These are phyloP conservation scores for Ganaspis brasiliensis DNA, from an alignment of 2,888 invertebrate species.

Conservation along the genomic window DNA sequence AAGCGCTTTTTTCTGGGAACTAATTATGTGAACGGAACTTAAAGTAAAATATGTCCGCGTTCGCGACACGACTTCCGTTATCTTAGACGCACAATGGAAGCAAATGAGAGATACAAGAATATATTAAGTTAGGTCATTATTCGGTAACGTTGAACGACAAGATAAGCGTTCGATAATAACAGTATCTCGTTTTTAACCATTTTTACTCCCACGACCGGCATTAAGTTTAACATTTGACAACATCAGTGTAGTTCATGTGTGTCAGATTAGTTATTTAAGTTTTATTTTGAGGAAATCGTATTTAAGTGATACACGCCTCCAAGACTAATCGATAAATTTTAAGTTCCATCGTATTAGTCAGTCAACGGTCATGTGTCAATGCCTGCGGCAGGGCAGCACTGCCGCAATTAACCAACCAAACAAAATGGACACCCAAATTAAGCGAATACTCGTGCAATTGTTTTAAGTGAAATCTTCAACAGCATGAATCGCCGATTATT, in stretches of 20 bases:
- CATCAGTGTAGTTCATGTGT: slow-evolving; percentile 27
- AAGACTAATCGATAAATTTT: slow-evolving; percentile 63
- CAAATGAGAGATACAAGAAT: slow-evolving; percentile 35
- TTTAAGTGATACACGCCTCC: slow-evolving; percentile 19
- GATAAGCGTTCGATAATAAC: slow-evolving; percentile 33
- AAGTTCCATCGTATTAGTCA: slow-evolving; percentile 56
- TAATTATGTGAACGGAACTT: background rate
- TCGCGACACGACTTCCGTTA: slow-evolving; percentile 55
- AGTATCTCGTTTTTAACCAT: slow-evolving; percentile 27
- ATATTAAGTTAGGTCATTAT: slow-evolving; percentile 49
- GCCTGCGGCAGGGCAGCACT: slow-evolving; percentile 79
- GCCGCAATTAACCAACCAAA: slow-evolving; percentile 80
- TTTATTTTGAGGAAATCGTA: slow-evolving; percentile 20
- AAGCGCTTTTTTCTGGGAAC: background rate
- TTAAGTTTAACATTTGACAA: background rate
- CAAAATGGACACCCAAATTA: slow-evolving; percentile 81
- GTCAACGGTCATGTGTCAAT: slow-evolving; percentile 72
- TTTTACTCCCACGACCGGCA: slow-evolving; percentile 33
- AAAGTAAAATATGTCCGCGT: background rate
- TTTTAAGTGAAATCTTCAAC: slow-evolving; percentile 71
- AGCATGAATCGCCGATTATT: slow-evolving; percentile 68
- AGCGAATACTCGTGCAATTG: slow-evolving; percentile 73
- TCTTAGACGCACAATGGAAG: slow-evolving; percentile 58
- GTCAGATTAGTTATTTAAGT: slow-evolving; percentile 34
- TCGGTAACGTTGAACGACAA: slow-evolving; percentile 48